Evolutionary conservation across 2,113 vertebrate genomes (phyloP), one percentile per base, ranked within the genome.

Genomic region (Typhlomys cinereus): DNA sequence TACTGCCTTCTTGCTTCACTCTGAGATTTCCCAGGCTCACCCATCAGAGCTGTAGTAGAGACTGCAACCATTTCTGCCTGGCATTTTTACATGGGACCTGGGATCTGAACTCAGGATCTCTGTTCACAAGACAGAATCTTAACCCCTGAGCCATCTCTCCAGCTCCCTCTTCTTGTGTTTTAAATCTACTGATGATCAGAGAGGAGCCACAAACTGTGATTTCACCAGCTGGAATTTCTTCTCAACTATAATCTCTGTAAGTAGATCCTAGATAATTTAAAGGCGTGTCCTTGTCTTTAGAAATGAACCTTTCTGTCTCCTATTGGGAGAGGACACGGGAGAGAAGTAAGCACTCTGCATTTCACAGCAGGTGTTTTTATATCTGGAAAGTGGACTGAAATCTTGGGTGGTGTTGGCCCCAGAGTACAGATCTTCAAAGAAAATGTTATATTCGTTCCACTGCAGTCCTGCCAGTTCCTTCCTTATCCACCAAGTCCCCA

Each of bases 301-400:
- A 92, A 93, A 88, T 69, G 31, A 70, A 69, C 44, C 61, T 93
- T 54, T 39, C 9, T 88, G 70, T 83, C 23, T 48, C 74, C 83
- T 62, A 18, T 25, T 23, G 46, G n/a, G 50, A 66, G 59, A 75
- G 13, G 31, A 73, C 21, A 20, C 6, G 44, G 5, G 3, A 73
- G 25, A 41, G 20, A 20, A 76, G 52, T 85, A 64, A 50, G 41
- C 62, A 50, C 73, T 74, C n/a, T 87, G 29, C 4, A 70, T 89
- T 75, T 75, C 70, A 69, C 23, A 12, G 52, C 52, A 61, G 13
- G 44, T 54, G 2, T 74, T 86, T 67, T 25, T 76, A 90, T 23
- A 78, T 93, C 57, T 78, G 61, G 76, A 83, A 95, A 93, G 74
- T 54, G 23, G 76, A 88, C 25, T n/a, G 25, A 88, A 95, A 76